These are phyloP conservation scores for Scomber scombrus DNA, from an alignment of 2,113 vertebrate species.

Conservation along the genomic window DNA sequence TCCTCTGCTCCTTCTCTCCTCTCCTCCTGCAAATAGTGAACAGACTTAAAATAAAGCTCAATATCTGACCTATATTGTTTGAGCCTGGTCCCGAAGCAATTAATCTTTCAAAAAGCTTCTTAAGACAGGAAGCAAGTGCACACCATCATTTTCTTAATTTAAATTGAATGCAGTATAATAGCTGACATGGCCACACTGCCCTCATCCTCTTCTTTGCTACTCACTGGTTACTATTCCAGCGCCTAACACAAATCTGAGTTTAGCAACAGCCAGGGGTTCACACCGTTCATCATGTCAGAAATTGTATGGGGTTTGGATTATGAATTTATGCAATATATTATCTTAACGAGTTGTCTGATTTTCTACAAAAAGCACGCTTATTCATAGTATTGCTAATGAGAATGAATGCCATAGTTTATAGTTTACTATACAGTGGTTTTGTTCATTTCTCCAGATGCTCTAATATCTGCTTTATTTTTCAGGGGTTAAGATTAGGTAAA, in stretches of 20 bases:
- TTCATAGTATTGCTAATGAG: not conserved
- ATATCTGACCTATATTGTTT: constrained; percentile 66
- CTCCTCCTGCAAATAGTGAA: constrained; percentile 55
- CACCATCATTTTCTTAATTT: constrained; percentile 50
- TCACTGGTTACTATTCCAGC: not conserved
- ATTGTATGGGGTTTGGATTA: not conserved
- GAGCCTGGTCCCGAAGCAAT: constrained; percentile 58
- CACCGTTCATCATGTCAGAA: not conserved
- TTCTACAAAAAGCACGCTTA: not conserved
- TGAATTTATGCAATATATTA: not conserved
- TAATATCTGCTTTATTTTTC: not conserved
- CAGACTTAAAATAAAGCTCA: constrained; percentile 63
- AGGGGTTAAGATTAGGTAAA: not conserved
- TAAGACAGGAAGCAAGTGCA: constrained; percentile 54
- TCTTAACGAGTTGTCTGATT: not conserved
- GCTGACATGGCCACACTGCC: constrained; percentile 37
- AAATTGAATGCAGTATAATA: constrained; percentile 47
- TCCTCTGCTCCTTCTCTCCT: constrained; percentile 9
- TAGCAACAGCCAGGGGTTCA: constrained; percentile 12
- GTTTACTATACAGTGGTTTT: too few species aligned
- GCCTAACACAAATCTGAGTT: constrained; percentile 6
- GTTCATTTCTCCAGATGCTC: not conserved
- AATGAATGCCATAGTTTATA: not conserved
- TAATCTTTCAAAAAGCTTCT: constrained; percentile 74
- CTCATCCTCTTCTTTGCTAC: not conserved